phyloP scores from a whole-genome alignment of 1,140 invertebrate genomes.

The Drosophila nigromelanica region DNA sequence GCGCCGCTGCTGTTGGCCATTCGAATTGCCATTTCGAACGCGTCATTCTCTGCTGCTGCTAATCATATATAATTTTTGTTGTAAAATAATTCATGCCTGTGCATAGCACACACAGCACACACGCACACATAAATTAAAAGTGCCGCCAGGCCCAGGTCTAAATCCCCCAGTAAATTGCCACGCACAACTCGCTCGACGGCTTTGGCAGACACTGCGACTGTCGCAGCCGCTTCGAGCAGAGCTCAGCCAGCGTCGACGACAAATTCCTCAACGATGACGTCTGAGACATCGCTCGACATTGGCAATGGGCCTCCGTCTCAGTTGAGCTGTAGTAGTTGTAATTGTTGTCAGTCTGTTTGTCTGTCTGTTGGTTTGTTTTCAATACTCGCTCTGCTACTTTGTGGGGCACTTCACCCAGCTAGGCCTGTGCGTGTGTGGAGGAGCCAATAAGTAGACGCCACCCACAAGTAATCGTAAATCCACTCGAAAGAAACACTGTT shows the following conservation, averaged over 20 bases:
- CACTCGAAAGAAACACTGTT: constrained; percentile 33
- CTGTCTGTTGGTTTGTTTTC: constrained; percentile 4
- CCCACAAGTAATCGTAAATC: constrained; percentile 43
- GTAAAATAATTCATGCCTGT: constrained; percentile 64
- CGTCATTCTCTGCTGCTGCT: constrained; percentile 39
- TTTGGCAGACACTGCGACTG: constrained; percentile 72
- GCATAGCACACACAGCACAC: constrained; percentile 13
- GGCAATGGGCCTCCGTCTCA: constrained; percentile 36
- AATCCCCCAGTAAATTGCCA: constrained; percentile 41
- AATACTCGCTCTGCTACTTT: neutral
- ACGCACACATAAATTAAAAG: constrained; percentile 48
- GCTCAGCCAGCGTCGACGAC: constrained; percentile 32
- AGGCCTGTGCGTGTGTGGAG: constrained; percentile 50
- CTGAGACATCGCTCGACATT: constrained; percentile 55
- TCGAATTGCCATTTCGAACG: constrained; percentile 19
- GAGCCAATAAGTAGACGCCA: constrained; percentile 63
- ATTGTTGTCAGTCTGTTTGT: constrained; percentile 32
- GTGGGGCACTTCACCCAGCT: neutral
- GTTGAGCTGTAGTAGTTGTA: constrained; percentile 1
- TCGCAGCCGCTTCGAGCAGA: constrained; percentile 26
- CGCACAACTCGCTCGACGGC: constrained; percentile 67
- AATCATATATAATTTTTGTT: constrained; percentile 72
- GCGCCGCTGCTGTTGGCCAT: constrained; percentile 16
- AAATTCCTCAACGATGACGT: constrained; percentile 73
- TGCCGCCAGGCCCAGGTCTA: constrained; percentile 22